These are phyloP conservation scores for Tetranychus truncatus DNA, from an alignment of 2,888 invertebrate species.

Conservation along the genomic window DNA sequence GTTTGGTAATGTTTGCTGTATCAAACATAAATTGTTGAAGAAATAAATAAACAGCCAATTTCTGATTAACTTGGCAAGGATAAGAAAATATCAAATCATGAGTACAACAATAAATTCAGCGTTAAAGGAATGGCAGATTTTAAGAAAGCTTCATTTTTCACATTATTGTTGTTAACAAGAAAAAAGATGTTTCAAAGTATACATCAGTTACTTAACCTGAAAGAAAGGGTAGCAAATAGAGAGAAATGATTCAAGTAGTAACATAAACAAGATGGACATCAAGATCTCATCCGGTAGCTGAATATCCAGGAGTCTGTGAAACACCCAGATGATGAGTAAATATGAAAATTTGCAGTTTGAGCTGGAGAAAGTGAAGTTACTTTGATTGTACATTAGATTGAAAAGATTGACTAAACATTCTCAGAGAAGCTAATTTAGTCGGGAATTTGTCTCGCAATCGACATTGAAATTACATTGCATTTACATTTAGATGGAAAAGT, in stretches of 20 bases:
- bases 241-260: not conserved
- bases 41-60: too few relatives aligned
- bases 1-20: too few relatives aligned
- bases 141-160: not conserved
- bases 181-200: not conserved
- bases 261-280: too few relatives aligned
- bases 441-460: not conserved
- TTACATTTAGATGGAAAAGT: not conserved
- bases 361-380: not conserved
- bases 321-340: not conserved
- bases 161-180: not conserved
- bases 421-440: not conserved
- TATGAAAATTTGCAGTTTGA: not conserved
- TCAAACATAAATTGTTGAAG: too few relatives aligned
- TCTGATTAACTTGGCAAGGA: too few relatives aligned
- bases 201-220: not conserved
- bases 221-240: too few relatives aligned
- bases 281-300: too few relatives aligned
- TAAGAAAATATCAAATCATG: too few relatives aligned
- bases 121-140: not conserved
- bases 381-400: not conserved
- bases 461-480: not conserved
- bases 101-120: too few relatives aligned
- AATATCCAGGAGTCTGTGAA: too few relatives aligned
- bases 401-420: not conserved